Evolutionary conservation across 2,888 invertebrate genomes (phyloP), one percentile per base, ranked within the genome.

Genomic region (Coelogynopora nodosa): DNA sequence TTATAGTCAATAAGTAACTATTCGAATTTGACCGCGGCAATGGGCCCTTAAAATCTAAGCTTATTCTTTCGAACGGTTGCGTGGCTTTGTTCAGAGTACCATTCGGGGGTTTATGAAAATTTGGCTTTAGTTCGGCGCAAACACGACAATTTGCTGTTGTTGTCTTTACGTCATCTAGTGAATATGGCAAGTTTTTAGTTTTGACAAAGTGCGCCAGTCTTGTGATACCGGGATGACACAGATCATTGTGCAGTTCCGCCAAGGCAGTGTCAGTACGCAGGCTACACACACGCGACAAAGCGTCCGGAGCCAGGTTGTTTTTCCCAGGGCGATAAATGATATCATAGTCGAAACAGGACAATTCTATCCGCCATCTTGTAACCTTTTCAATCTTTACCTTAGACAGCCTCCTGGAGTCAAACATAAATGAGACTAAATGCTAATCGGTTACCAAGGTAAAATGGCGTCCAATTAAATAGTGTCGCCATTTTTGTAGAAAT

Each of bases 211-310:
- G 88, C 1, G 83, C 26, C 82, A 88, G 86, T 18, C 84, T 31
- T 23, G 87, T 82, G 67, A 87, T 81, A 0, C 88, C 87, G 13
- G 88, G 88, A 74, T 88, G 88, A 83, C 88, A 88, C 0, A 88
- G 86, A 18, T 0, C n/a, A 18, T 88, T 49, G 74, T 88, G 88
- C 0, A 88, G 67, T 26, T 84, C 83, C 0, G 31, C 86, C 26
- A 88, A 83, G 30, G 31, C 82, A 0, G 30, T 18, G 0, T 26
- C 28, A 29, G 31, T 30, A 83, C 27, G n/a, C 18, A 29, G n/a
- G 29, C 86, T 26, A 86, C n/a, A 30, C 13, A 86, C 26, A 18
- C 85, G n/a, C 26, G 86, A 86, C n/a, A 86, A 30, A n/a, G 86
- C 31, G 30, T 86, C 86, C 18, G 85, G 28, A 13, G 85, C 26